phyloP scores from a whole-genome alignment of 2,113 vertebrate genomes.

The Lamprotornis superbus region DNA sequence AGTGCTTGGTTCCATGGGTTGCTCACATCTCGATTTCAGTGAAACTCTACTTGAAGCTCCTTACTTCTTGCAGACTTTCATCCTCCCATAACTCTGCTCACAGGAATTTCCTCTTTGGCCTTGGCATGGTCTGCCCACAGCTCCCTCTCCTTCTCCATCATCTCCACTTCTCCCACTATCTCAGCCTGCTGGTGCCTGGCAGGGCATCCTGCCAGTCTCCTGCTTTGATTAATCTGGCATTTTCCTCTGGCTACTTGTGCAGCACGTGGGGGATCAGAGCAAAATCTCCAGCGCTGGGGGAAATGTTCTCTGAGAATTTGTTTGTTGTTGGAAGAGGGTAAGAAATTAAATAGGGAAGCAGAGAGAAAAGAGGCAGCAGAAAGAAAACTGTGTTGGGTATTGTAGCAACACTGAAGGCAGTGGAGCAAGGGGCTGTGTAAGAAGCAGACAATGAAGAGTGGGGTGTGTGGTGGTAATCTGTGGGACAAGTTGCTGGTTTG shows the following conservation, averaged over 20 bases:
- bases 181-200: neutral
- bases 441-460: neutral
- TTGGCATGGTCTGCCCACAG: neutral
- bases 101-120: neutral
- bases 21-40: neutral
- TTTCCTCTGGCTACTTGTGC: neutral
- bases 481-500: neutral
- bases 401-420: neutral
- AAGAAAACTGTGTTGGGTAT: neutral
- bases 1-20: neutral
- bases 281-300: neutral
- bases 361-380: neutral
- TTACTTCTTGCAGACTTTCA: neutral
- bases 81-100: neutral
- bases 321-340: neutral
- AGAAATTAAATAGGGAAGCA: neutral
- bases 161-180: neutral
- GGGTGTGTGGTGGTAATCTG: fast-evolving
- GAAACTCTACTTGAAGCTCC: neutral
- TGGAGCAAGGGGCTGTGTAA: neutral
- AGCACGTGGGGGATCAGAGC: neutral
- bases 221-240: neutral
- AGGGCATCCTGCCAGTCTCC: neutral
- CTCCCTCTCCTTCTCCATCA: fast-evolving
- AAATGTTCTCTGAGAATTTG: neutral